Evolutionary conservation across 2,113 vertebrate genomes (phyloP), one percentile per base, ranked within the genome.

Genomic region (Chloropsis hardwickii): DNA sequence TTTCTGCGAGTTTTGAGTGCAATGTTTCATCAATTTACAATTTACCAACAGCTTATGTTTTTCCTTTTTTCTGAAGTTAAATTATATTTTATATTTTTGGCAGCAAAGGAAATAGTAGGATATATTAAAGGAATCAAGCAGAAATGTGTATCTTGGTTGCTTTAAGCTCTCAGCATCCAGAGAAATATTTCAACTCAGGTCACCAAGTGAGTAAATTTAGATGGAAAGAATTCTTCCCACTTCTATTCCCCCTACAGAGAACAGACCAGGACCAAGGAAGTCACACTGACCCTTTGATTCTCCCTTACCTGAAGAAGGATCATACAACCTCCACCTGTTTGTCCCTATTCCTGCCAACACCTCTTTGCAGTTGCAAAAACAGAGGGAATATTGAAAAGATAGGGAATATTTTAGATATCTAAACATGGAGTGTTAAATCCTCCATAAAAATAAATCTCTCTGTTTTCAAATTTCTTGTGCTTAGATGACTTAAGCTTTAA

Each of bases 351-450:
- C 57, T 65, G 12, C 53, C 29, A 74, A 29, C 48, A 24, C 4
- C 5, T 33, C 45, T 27, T 44, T 54, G 45, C 50, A 42, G 57
- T 0, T 60, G n/a, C 25, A 70, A 83, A 94, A 81, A 23, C 29
- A 53, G 17, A 62, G 18, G 27, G 25, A 66, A 61, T 23, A 21
- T 0, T 33, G 81, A 80, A 92, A 87, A n/a, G 23, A 45, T 6
- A 28, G 8, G 9, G 15, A 51, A 35, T 35, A 72, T 71, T 91
- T 67, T n/a, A 44, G n/a, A 22, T 6, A 67, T 1, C 22, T 35
- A 10, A 64, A 45, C 6, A 4, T 31, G 0, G 1, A 14, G 13
- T 10, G 23, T 18, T 28, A 11, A 62, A 73, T 54, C n/a, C 18
- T 35, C 23, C 58, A 35, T 4, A 73, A 85, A 60, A 16, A 64